Evolutionary conservation across 2,113 vertebrate species (phyloP), one percentile per base, ranked within the genome.

Genomic region (Barnardius zonarius): DNA sequence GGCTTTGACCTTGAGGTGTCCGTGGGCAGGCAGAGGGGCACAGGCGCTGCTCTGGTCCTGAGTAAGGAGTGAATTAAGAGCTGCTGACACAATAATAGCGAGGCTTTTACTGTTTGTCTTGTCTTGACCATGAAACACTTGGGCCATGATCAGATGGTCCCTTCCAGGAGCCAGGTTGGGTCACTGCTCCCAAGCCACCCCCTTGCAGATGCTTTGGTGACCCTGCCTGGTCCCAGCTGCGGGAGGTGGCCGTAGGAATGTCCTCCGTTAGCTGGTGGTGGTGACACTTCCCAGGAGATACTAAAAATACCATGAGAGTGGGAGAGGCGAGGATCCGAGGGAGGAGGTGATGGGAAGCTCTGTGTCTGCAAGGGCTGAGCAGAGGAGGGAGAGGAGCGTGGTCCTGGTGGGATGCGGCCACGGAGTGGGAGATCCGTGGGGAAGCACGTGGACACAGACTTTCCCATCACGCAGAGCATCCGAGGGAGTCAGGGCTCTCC

Each of bases 221-320:
- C 72, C 73, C 85, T 90, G 90, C 49, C 86, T 75, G 92, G 74
- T 88, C 87, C 75, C 92, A 61, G 92, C 68, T 31, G 16, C 83
- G 90, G 93, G 93, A 48, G 59, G 2, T 52, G 83, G 67, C 95
- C 49, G 2, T 49, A 88, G 94, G 93, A 97, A 94, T 90, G 94
- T 94, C 94, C 91, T 8, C 76, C 48, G n/a, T 92, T 80, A 67
- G 69, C 88, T 79, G 83, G 7, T 78, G 86, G 44, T 82, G 85
- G 20, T 93, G 92, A 94, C 92, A 94, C 95, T 46, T 88, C 11
- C 0, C 81, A 95, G 76, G 95, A 90, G 93, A 46, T 82, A 35
- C 93, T 96, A 96, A 95, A 96, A 96, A 96, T 95, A 96, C 85
- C 92, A 86, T 70, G 64, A 86, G 85, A 62, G 6, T 13, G 6